These are phyloP conservation scores for Meteorus sp. DNA, from an alignment of 1,140 invertebrate species.

Conservation along the genomic window DNA sequence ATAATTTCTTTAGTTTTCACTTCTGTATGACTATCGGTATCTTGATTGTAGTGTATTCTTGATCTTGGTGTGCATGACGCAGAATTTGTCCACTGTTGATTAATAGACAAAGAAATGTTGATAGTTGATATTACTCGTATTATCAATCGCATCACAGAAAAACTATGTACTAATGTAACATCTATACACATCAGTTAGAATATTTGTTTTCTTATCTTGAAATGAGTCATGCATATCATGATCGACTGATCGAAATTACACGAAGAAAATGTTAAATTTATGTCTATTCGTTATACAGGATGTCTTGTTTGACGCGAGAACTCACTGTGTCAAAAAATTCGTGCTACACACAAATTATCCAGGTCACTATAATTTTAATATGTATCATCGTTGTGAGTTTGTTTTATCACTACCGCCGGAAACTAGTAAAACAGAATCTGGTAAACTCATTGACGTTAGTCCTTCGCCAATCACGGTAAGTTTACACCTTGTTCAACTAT, in stretches of 20 bases:
- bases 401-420: conserved; percentile 73
- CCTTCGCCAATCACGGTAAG: conserved; percentile 65
- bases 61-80: no score
- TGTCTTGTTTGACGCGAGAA: conserved; percentile 93
- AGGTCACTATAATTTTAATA: conserved; percentile 99
- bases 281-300: conserved; percentile 73
- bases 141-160: no score
- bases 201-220: no score
- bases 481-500: conserved; percentile 26
- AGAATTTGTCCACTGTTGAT: background rate
- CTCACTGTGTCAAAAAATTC: conserved; percentile 93
- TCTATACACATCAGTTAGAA: no score
- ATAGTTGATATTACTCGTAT: no score
- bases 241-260: no score
- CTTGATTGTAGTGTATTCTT: no score
- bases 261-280: no score
- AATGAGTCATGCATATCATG: no score
- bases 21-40: no score
- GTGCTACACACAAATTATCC: conserved; percentile 98
- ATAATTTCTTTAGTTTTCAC: no score
- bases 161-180: no score
- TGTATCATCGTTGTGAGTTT: conserved; percentile 93
- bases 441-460: conserved; percentile 64
- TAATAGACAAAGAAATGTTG: conserved; percentile 10
- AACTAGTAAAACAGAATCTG: conserved; percentile 53